Base-by-base conservation (phyloP, 1,140 invertebrate genomes). In the Oedothorax gibbosus region DNA sequence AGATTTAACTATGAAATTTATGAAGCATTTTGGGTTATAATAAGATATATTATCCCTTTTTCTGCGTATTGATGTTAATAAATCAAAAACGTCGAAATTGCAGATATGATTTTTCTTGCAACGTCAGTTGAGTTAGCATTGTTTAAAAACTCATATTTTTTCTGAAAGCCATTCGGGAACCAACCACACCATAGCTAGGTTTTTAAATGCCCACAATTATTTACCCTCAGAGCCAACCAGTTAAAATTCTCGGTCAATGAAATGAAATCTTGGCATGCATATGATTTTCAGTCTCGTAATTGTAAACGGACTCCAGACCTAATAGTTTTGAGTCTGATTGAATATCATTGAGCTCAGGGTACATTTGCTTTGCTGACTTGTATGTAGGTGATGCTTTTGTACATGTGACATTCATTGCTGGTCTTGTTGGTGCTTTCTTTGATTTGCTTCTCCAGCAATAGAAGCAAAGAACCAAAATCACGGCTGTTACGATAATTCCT, bases 281-380 rank as follows among this genome's bases (percentile, higher is more conserved):
- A 50, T 77, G 56, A 65, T 77, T 50, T 77, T 77, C 75, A 4
- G 57, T 64, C 50, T 77, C 75, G 53, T 51, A 77, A 51, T n/a
- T 54, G 53, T 21, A 77, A 3, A 20, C n/a, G 50, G 75, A 56
- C 14, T n/a, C 53, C 1, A 20, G n/a, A 11, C 75, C 35, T 20
- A 77, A 51, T 15, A 77, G 60, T 65, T 65, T 77, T 51, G 75
- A 64, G 11, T 62, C 53, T 77, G 75, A 77, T 11, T 77, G 75
- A n/a, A 35, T 57, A 49, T 62, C 60, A 53, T 51, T 77, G 8
- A 65, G 7, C 50, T 77, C 75, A 21, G 60, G 57, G 53, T 77
- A 56, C 49, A 77, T n/a, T 21, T n/a, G 21, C 8, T 51, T 11
- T 51, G 62, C 64, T 50, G 62, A 49, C 14, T 7, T 51, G 18